Conservation (phyloP, 2,888 invertebrate species). For the Habroteleia sp. region DNA sequence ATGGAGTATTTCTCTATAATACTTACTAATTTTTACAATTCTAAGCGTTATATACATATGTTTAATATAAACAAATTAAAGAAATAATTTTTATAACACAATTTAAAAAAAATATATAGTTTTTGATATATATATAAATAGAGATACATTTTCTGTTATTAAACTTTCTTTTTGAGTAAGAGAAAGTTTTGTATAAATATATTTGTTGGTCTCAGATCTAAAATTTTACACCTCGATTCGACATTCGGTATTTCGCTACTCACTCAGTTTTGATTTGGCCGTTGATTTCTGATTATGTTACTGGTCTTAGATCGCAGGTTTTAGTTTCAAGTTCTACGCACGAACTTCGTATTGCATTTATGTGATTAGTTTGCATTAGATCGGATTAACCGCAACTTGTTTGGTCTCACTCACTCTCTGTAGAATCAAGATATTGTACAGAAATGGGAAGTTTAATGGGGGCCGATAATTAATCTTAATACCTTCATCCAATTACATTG, state of each 20-base stretch:
- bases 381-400: slow-evolving; percentile 40
- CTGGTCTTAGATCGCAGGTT: slow-evolving; percentile 11
- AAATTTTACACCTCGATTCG: slow-evolving; percentile 32
- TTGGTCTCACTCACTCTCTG: slow-evolving; percentile 17
- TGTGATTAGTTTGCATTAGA: slow-evolving; percentile 50
- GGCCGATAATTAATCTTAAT: slow-evolving; percentile 14
- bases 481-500: not conserved
- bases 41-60: no score
- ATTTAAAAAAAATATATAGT: no score
- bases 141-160: no score
- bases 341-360: slow-evolving; percentile 43
- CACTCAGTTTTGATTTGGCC: slow-evolving; percentile 25
- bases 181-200: no score
- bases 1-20: no score
- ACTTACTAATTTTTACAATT: no score
- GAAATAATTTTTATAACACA: no score
- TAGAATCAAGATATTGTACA: slow-evolving; percentile 23
- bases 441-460: slow-evolving; percentile 11
- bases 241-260: slow-evolving; percentile 11
- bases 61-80: no score
- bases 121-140: no score
- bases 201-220: no score
- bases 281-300: slow-evolving; percentile 40
- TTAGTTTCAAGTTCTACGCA: slow-evolving; percentile 28
- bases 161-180: no score